Evolutionary conservation across 2,888 invertebrate species (phyloP).

Genomic region (Drosophila atripex): DNA sequence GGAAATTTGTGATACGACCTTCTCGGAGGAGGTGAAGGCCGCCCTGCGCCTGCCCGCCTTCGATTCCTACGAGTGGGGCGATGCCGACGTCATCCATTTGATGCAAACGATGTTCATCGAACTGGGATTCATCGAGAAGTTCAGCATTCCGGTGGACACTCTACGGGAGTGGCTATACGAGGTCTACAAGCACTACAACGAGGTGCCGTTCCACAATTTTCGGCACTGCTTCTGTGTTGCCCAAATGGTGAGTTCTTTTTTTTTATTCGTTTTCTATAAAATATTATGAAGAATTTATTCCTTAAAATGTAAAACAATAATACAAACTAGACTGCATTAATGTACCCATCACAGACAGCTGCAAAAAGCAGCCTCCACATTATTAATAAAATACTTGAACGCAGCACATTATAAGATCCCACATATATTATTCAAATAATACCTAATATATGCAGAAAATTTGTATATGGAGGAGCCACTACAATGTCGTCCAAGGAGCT

Average conservation of each 20-base stretch:
- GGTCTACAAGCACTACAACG: slow-evolving; percentile 92
- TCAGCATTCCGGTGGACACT: slow-evolving; percentile 89
- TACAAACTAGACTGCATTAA: too few species aligned
- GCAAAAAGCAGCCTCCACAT: not conserved
- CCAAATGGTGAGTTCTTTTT: slow-evolving; percentile 89
- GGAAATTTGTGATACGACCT: slow-evolving; percentile 84
- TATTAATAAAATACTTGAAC: slow-evolving; percentile 25
- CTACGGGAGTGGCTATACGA: slow-evolving; percentile 90
- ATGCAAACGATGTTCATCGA: slow-evolving; percentile 93
- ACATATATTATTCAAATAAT: slow-evolving; percentile 2
- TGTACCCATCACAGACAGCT: not conserved
- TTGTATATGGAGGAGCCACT: not conserved
- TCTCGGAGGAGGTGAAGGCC: slow-evolving; percentile 84
- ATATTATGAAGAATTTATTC: too few species aligned
- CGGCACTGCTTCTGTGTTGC: slow-evolving; percentile 94
- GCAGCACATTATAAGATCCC: not conserved
- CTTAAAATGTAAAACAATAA: too few species aligned
- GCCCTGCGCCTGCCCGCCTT: slow-evolving; percentile 86
- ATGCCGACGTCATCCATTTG: slow-evolving; percentile 90
- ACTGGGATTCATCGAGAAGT: slow-evolving; percentile 89
- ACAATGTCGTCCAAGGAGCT: not conserved
- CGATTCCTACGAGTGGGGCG: slow-evolving; percentile 93
- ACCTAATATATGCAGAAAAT: not conserved
- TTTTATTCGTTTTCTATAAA: not conserved
- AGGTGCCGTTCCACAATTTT: slow-evolving; percentile 94